Percentiles rank a stretch among this genome's conserved stretches.
phyloP scores from a whole-genome alignment of 2,888 invertebrate species.

The Elmis aenea region DNA sequence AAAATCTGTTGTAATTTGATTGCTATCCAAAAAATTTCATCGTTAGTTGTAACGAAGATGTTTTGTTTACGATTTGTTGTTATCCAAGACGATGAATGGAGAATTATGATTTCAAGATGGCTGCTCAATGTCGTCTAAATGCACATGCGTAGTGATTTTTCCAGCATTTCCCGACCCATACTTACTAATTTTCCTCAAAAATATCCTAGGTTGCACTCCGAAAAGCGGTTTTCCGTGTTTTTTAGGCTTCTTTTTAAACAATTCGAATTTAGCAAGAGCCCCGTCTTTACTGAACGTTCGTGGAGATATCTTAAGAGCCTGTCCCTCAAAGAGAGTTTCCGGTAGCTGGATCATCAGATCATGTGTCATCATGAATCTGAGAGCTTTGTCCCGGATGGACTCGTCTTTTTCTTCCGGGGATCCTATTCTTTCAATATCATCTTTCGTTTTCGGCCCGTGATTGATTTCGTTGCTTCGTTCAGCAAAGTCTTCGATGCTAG shows the following conservation, averaged over 20 bases:
- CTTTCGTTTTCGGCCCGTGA: no score
- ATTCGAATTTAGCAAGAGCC: slow-evolving; percentile 67
- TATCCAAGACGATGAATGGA: no score
- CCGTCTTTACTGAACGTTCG: slow-evolving; percentile 69
- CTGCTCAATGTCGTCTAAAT: no score
- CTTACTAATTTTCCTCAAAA: slow-evolving; percentile 68
- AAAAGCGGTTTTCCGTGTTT: slow-evolving; percentile 29
- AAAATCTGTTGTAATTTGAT: no score
- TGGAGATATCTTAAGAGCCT: slow-evolving; percentile 69
- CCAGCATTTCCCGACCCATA: no score
- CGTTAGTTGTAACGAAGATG: no score
- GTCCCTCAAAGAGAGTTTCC: slow-evolving; percentile 67
- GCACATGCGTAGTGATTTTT: no score
- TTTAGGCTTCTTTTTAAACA: slow-evolving; percentile 51
- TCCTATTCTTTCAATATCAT: slow-evolving; percentile 26
- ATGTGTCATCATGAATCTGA: slow-evolving; percentile 70
- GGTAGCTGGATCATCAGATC: slow-evolving; percentile 70
- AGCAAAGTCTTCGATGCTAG: slow-evolving; percentile 27
- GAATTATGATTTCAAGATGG: no score
- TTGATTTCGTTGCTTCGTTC: slow-evolving; percentile 7
- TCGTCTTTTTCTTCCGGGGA: slow-evolving; percentile 47
- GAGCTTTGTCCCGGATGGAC: slow-evolving; percentile 59
- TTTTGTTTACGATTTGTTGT: no score
- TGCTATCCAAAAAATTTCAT: no score
- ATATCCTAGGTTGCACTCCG: slow-evolving; percentile 64